These are phyloP conservation scores for Ceratothoa steindachneri DNA, from an alignment of 2,888 invertebrate species.

Conservation along the genomic window DNA sequence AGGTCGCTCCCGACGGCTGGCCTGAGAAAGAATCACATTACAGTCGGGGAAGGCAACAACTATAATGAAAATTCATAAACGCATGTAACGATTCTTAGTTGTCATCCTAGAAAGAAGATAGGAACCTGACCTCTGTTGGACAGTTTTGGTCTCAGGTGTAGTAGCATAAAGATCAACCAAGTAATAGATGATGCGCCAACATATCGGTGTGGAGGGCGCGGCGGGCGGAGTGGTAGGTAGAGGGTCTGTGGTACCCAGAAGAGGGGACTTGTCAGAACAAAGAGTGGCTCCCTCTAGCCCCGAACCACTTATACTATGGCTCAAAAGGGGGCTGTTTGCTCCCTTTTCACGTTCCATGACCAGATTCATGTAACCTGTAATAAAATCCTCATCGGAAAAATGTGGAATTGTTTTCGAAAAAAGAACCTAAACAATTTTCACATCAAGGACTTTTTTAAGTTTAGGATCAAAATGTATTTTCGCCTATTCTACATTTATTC, in stretches of 20 bases:
- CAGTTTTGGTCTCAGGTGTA: constrained; percentile 90
- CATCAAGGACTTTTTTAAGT: too few species aligned
- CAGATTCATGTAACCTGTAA: constrained; percentile 42
- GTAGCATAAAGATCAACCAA: constrained; percentile 87
- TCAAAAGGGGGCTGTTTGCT: constrained; percentile 37
- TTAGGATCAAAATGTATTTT: too few species aligned
- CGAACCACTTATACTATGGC: constrained; percentile 40
- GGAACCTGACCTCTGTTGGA: constrained; percentile 61
- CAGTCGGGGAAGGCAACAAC: too few species aligned
- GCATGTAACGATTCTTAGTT: too few species aligned
- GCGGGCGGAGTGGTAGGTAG: constrained; percentile 25
- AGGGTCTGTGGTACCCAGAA: constrained; percentile 34
- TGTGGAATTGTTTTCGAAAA: too few species aligned
- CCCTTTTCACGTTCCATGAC: constrained; percentile 28
- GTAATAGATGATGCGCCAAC: constrained; percentile 92
- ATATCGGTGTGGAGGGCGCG: constrained; percentile 63
- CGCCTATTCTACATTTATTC: too few species aligned
- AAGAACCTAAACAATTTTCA: too few species aligned
- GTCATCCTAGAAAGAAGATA: neutral
- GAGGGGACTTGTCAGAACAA: constrained; percentile 44
- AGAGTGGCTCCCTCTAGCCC: constrained; percentile 46
- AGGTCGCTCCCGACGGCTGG: neutral
- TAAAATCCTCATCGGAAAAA: neutral
- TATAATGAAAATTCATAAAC: too few species aligned
- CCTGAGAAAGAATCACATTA: neutral